A percentile compares a stretch with the other conserved stretches of the same genome.
Evolutionary conservation across 2,113 vertebrate genomes (phyloP).

Genomic region (Equus quagga): DNA sequence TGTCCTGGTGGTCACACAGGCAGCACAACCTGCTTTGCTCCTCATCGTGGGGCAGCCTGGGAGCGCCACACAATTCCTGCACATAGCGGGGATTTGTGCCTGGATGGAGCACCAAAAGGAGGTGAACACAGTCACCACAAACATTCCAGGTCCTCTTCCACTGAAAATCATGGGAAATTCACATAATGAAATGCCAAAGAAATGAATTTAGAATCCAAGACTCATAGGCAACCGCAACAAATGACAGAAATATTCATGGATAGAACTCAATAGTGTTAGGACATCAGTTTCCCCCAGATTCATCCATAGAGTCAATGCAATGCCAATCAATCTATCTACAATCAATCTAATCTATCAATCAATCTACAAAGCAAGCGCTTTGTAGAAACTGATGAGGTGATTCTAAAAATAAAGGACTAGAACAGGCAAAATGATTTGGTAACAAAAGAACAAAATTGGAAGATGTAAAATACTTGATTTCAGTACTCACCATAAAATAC

Average conservation of each 20-base stretch:
- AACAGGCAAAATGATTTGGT: not conserved
- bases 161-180: not conserved
- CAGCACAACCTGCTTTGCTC: not conserved
- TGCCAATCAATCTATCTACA: not conserved
- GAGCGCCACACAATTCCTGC: fast-evolving
- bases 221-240: not conserved
- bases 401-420: not conserved
- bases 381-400: not conserved
- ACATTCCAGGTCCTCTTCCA: not conserved
- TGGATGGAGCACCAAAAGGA: not conserved
- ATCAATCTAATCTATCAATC: too few relatives aligned
- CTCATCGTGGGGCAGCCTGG: fast-evolving
- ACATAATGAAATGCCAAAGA: not conserved
- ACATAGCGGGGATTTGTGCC: not conserved
- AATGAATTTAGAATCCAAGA: not conserved
- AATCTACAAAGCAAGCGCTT: not conserved
- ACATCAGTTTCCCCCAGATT: not conserved
- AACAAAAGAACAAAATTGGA: not conserved
- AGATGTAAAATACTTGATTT: not conserved
- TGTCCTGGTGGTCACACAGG: not conserved
- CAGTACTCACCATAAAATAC: not conserved
- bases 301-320: not conserved
- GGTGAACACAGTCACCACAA: fast-evolving
- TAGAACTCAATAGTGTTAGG: not conserved
- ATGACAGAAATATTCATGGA: not conserved